A percentile compares a stretch with the other conserved stretches of the same genome.
These are phyloP conservation scores for Paracentrotus lividus DNA, from an alignment of 53 echinoderm and acorn worm genomes.

Conservation along the genomic window DNA sequence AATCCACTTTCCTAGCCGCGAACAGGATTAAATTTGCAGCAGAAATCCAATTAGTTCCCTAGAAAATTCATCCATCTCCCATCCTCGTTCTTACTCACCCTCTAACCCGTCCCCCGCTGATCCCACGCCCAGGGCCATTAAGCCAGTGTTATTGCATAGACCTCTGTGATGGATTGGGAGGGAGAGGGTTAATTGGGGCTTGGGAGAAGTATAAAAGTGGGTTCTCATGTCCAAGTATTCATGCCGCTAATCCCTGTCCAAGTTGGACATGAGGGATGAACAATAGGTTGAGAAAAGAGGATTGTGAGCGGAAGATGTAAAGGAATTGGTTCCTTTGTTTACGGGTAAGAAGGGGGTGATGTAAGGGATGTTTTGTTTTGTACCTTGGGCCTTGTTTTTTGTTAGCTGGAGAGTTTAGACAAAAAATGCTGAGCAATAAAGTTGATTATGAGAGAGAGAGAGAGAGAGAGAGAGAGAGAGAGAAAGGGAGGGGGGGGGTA, in stretches of 20 bases:
- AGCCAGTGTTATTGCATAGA: background rate
- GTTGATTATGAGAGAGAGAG: too few relatives aligned
- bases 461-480: constrained; percentile 21
- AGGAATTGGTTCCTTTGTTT: constrained; percentile 55
- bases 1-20: constrained; percentile 58
- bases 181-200: background rate
- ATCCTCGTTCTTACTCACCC: constrained; percentile 8
- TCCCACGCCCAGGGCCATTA: background rate
- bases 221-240: constrained; percentile 37
- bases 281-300: constrained; percentile 4
- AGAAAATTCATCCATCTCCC: constrained; percentile 5
- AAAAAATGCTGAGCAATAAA: background rate
- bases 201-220: constrained; percentile 30
- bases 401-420: background rate
- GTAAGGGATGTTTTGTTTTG: background rate
- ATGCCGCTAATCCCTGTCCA: background rate
- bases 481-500: background rate
- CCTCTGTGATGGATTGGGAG: background rate
- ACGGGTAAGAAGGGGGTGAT: background rate
- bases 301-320: constrained; percentile 7
- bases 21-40: constrained; percentile 68
- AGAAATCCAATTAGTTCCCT: constrained; percentile 57
- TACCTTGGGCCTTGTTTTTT: background rate
- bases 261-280: background rate
- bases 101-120: background rate